Conservation (phyloP, 2,113 vertebrate genomes). For the Nycticryphes semicollaris region DNA sequence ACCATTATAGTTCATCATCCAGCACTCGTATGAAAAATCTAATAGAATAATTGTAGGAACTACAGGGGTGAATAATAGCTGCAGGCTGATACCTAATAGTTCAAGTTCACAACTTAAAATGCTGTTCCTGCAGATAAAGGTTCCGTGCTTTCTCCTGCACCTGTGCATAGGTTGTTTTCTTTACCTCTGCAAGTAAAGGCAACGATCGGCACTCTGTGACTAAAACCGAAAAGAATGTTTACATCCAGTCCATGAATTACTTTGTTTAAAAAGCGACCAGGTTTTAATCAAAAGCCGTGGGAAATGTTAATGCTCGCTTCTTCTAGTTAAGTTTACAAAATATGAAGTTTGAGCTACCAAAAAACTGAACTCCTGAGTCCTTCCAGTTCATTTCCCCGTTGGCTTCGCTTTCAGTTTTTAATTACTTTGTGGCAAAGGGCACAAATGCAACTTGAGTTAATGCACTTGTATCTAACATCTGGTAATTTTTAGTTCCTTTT, state of each 20-base stretch:
- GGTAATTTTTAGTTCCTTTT: slow-evolving; percentile 1
- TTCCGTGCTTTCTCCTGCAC: neutral
- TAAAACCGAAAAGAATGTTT: neutral
- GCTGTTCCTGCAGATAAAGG: neutral
- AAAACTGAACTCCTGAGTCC: neutral
- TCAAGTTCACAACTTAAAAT: neutral
- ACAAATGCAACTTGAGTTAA: neutral
- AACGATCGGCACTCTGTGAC: neutral
- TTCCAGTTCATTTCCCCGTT: neutral
- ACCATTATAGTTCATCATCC: neutral
- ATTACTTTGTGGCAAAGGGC: neutral
- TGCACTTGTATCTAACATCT: neutral
- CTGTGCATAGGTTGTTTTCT: neutral
- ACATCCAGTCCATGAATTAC: neutral
- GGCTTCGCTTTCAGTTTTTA: slow-evolving; percentile 25
- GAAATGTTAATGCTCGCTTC: neutral
- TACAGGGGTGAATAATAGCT: neutral
- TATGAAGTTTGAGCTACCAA: neutral
- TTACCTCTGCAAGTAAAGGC: neutral
- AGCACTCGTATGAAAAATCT: neutral
- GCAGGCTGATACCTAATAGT: neutral
- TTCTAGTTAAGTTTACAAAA: neutral
- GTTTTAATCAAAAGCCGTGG: neutral
- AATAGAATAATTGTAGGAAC: neutral
- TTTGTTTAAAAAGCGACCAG: neutral